Evolutionary conservation across 37 sponge, comb jelly and placozoan genomes (phyloP), one percentile per base, ranked within the genome.

Genomic region (Aplysina aerophoba): DNA sequence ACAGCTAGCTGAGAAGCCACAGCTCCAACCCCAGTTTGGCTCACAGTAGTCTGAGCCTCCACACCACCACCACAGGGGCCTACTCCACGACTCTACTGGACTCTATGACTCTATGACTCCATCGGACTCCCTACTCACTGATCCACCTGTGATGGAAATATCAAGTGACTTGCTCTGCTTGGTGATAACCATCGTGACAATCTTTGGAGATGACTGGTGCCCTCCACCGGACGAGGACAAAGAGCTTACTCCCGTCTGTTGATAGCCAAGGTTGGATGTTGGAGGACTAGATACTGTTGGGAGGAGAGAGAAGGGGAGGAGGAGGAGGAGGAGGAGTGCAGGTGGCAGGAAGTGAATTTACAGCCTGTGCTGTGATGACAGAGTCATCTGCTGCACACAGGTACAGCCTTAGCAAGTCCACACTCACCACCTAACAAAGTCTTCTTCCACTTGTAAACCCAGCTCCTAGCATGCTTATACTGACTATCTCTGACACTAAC

Each of bases 141-240:
- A 89, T 68, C 82, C 89, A 54, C 82, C 92, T 8, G 36, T 44
- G 40, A 91, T 91, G 27, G 85, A 90, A 50, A 91, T 78, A 22
- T 89, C 92, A 33, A 91, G 86, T 0, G 88, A 81, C 27, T 34
- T 36, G 56, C 81, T 53, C 17, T 13, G 33, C 0, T 73, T 68
- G 57, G 44, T 84, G 12, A 91, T 28, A 4, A 38, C 20, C 15
- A 87, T 20, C 28, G 82, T 72, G 40, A 3, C 50, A 34, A 81
- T 25, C 59, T 82, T 40, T 13, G 40, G 44, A 17, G 3, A 5
- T n/a, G 30, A 24, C 40, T 24, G 57, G 2, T 6, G 36, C 8
- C 21, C 28, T 0, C n/a, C 34, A 30, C 17, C 1, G 71, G 71
- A 69, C 6, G 28, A 17, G 2, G 71, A 69, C 0, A 6, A 44